phyloP scores from a whole-genome alignment of 1,140 invertebrate species.

The Aleiodes sp. region DNA sequence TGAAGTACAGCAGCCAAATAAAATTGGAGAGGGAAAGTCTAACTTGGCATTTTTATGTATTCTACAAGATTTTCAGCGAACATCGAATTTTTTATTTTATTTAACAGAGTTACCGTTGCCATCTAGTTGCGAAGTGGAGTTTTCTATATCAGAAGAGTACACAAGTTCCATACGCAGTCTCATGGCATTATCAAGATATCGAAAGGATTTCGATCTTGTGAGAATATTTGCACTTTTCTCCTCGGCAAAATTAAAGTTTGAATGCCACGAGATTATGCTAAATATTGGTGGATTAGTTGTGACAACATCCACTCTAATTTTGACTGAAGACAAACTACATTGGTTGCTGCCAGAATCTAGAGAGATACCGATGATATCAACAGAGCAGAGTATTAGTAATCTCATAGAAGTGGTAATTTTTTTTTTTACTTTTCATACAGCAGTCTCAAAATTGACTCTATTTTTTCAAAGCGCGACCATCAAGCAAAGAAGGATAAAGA shows the following conservation, averaged over 20 bases:
- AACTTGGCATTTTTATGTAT: slow-evolving; percentile 55
- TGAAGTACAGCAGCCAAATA: slow-evolving; percentile 55
- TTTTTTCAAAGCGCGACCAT: neutral
- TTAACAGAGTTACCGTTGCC: slow-evolving; percentile 60
- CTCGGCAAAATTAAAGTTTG: slow-evolving; percentile 52
- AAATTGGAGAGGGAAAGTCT: slow-evolving; percentile 44
- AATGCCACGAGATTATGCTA: slow-evolving; percentile 49
- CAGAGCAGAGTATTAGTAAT: slow-evolving; percentile 66
- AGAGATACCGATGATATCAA: slow-evolving; percentile 46
- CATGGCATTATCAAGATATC: slow-evolving; percentile 44
- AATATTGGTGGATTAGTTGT: slow-evolving; percentile 53
- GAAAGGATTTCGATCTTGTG: slow-evolving; percentile 53
- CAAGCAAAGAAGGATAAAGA: neutral
- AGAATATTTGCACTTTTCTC: slow-evolving; percentile 62
- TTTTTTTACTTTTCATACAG: too few relatives aligned
- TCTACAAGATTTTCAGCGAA: slow-evolving; percentile 63
- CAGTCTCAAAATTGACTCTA: too few relatives aligned
- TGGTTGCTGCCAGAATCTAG: slow-evolving; percentile 57
- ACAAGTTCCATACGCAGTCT: slow-evolving; percentile 46
- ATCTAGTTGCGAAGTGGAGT: slow-evolving; percentile 60
- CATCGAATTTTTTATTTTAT: slow-evolving; percentile 61
- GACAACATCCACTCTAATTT: slow-evolving; percentile 53
- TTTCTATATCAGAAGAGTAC: slow-evolving; percentile 55
- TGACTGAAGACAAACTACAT: slow-evolving; percentile 58
- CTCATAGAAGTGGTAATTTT: slow-evolving; percentile 66